These are phyloP conservation scores for Dasyprocta punctata DNA, from an alignment of 2,113 vertebrate genomes.

Conservation along the genomic window DNA sequence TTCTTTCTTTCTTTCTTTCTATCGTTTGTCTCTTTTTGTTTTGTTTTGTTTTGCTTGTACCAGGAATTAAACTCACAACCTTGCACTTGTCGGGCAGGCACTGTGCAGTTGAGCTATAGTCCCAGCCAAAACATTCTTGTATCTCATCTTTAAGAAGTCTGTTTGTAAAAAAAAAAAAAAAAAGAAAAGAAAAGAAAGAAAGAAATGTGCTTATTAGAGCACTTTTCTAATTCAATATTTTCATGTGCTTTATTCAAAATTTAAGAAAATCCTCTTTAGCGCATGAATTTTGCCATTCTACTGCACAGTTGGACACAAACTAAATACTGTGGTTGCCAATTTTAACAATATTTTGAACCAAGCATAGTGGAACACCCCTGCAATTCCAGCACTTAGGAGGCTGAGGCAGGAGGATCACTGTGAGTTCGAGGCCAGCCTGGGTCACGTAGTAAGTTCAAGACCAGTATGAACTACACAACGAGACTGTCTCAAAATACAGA, in stretches of 20 bases:
- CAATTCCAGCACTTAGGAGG: neutral
- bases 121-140: neutral
- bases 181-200: no score
- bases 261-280: neutral
- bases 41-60: no score
- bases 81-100: no score
- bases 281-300: neutral
- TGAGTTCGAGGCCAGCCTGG: neutral
- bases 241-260: neutral
- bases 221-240: neutral
- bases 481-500: neutral
- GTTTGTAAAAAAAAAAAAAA: neutral
- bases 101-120: no score
- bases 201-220: neutral
- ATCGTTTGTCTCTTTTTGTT: no score
- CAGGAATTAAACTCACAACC: no score
- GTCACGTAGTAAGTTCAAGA: neutral
- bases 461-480: neutral
- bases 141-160: conserved; percentile 24
- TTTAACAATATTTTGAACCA: neutral
- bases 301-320: neutral
- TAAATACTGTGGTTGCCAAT: neutral
- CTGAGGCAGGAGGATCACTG: neutral
- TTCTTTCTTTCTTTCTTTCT: no score
- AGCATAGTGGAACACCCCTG: neutral